Evolutionary conservation across 2,888 invertebrate genomes (phyloP).

Genomic region (Nebria brevicollis): DNA sequence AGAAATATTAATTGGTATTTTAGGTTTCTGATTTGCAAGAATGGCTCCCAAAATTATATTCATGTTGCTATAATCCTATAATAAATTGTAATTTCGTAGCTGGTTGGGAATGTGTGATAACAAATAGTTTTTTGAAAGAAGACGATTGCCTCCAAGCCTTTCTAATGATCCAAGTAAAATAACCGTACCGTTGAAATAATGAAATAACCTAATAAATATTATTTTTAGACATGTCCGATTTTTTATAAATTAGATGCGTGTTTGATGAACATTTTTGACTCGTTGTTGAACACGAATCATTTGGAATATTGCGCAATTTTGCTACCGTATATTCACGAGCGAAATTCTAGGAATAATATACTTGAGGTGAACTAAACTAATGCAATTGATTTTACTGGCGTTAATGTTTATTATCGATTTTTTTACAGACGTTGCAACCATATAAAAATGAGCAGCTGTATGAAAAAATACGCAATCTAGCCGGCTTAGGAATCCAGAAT

Average conservation of each 20-base stretch:
- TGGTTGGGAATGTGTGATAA: slow-evolving; percentile 32
- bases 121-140: slow-evolving; percentile 11
- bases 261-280: slow-evolving; percentile 19
- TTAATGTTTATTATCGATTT: neutral
- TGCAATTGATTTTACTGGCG: neutral
- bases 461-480: slow-evolving; percentile 13
- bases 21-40: slow-evolving; percentile 29
- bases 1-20: neutral
- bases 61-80: slow-evolving; percentile 14
- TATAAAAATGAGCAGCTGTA: slow-evolving; percentile 17
- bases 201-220: neutral
- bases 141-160: slow-evolving; percentile 19
- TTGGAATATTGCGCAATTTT: slow-evolving; percentile 32
- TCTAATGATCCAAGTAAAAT: slow-evolving; percentile 32
- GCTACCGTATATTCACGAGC: slow-evolving; percentile 25
- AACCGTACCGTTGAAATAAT: neutral
- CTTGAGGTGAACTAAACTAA: neutral
- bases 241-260: slow-evolving; percentile 29
- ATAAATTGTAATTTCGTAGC: slow-evolving; percentile 6
- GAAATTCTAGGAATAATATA: slow-evolving; percentile 4
- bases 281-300: slow-evolving; percentile 13
- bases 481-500: slow-evolving; percentile 19
- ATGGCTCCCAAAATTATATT: slow-evolving; percentile 37
- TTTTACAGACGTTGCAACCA: slow-evolving; percentile 2
- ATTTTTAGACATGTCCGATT: slow-evolving; percentile 34